These are phyloP conservation scores for Rachycentron canadum DNA, from an alignment of 2,797 vertebrate genomes.

Conservation along the genomic window DNA sequence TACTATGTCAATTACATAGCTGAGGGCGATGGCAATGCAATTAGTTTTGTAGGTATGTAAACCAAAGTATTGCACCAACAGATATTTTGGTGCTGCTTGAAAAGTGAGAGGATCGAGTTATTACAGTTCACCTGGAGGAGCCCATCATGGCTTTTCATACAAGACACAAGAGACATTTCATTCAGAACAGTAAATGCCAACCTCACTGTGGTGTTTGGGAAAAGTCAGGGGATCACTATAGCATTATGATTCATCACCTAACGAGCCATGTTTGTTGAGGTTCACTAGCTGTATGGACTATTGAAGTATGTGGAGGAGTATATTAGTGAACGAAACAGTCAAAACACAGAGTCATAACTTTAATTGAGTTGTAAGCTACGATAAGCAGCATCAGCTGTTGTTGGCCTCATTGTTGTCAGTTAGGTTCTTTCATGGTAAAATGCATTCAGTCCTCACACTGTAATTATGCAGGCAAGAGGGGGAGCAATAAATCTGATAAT, in stretches of 20 bases:
- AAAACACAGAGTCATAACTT: conserved; percentile 34
- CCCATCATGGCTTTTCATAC: too few species aligned
- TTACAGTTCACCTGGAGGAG: too few species aligned
- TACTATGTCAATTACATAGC: too few species aligned
- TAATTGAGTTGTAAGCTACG: conserved; percentile 58
- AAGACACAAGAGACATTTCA: too few species aligned
- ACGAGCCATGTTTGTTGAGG: conserved; percentile 22
- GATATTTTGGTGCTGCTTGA: too few species aligned
- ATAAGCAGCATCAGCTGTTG: conserved; percentile 67
- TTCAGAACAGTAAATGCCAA: neutral
- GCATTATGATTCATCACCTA: neutral
- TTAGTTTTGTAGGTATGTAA: too few species aligned
- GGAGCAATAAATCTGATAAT: conserved; percentile 69
- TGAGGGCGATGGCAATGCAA: too few species aligned
- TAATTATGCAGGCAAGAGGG: conserved; percentile 67
- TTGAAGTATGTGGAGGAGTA: conserved; percentile 6
- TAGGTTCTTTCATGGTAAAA: conserved; percentile 67
- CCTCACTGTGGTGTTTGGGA: neutral
- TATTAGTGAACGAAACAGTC: conserved; percentile 21
- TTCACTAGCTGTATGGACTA: neutral
- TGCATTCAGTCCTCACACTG: conserved; percentile 57
- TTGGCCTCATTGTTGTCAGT: conserved; percentile 65
- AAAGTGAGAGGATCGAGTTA: too few species aligned
- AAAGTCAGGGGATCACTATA: too few species aligned
- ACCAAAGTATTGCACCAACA: too few species aligned